Evolutionary conservation across 2,888 invertebrate genomes (phyloP), one percentile per base, ranked within the genome.

Genomic region (Agrotis puta): DNA sequence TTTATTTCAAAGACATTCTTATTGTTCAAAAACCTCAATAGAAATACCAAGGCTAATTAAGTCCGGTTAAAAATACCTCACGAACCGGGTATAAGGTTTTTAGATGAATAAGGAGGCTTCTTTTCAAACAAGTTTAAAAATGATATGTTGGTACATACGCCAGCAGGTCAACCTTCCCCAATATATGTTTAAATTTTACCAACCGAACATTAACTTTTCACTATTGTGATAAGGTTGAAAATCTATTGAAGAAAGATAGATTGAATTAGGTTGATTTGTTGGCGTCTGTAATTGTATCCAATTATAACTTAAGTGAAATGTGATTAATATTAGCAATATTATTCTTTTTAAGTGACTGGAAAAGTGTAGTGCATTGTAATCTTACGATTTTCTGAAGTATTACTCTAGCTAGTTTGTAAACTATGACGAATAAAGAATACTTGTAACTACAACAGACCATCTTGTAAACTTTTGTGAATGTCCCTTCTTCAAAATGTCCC

Each of bases 271-370:
- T n/a, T n/a, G n/a, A n/a, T n/a, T n/a, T n/a, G n/a, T n/a, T n/a
- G n/a, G n/a, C n/a, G n/a, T n/a, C n/a, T n/a, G n/a, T 27, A 39
- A 27, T 65, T 51, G 56, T 11, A 50, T 48, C 14, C 14, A 54
- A 58, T 3, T 77, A 72, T 54, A 70, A 22, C n/a, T 74, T 81
- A 85, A 82, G 80, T 82, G 64, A 85, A 84, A 72, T 83, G 85
- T 86, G 86, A 86, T 86, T 75, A 45, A 78, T 68, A 77, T 76
- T 85, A 83, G 78, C 68, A 83, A 81, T 82, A 81, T 71, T 74
- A 72, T 73, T 81, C 61, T 70, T 76, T 71, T 64, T 64, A 74
- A 54, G 51, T 71, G 66, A 81, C 65, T 81, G 57, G 69, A 66
- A 59, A 80, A 20, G 24, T 77, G 57, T 76, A 79, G 58, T 51